These are phyloP conservation scores for Mellivora capensis DNA, from an alignment of 2,113 vertebrate species.

Conservation along the genomic window DNA sequence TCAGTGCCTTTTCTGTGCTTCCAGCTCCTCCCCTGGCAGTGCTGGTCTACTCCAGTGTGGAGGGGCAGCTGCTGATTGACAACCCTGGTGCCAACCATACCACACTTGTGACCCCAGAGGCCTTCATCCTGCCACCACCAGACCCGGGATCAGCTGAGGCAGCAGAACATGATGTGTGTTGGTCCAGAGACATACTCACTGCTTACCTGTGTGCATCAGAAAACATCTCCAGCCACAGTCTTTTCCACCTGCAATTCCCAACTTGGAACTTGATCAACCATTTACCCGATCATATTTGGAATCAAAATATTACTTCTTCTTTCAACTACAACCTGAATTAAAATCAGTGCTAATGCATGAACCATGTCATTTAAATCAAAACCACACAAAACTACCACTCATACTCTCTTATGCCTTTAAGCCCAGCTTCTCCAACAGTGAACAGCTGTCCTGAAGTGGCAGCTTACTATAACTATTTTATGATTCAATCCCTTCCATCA, in stretches of 20 bases:
- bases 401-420: conserved; percentile 36
- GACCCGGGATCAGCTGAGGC: not conserved
- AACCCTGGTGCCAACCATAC: not conserved
- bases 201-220: not conserved
- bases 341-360: conserved; percentile 65
- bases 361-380: conserved; percentile 4
- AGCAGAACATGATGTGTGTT: fast-evolving
- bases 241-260: not conserved
- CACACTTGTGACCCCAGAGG: not conserved
- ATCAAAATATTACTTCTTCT: conserved; percentile 67
- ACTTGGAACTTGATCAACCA: conserved; percentile 49
- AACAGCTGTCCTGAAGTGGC: conserved; percentile 72
- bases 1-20: not conserved
- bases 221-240: conserved; percentile 35
- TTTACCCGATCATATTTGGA: conserved; percentile 61
- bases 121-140: not conserved
- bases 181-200: not conserved
- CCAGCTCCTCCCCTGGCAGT: not conserved
- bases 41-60: not conserved
- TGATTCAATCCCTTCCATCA: conserved; percentile 21
- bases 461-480: conserved; percentile 60
- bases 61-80: not conserved
- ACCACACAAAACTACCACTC: not conserved
- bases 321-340: conserved; percentile 21
- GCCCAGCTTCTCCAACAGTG: conserved; percentile 56